Percentiles rank a stretch among this genome's conserved stretches.
These are phyloP conservation scores for Melanotaenia trifasciata DNA, from an alignment of 2,797 vertebrate genomes.

Conservation along the genomic window DNA sequence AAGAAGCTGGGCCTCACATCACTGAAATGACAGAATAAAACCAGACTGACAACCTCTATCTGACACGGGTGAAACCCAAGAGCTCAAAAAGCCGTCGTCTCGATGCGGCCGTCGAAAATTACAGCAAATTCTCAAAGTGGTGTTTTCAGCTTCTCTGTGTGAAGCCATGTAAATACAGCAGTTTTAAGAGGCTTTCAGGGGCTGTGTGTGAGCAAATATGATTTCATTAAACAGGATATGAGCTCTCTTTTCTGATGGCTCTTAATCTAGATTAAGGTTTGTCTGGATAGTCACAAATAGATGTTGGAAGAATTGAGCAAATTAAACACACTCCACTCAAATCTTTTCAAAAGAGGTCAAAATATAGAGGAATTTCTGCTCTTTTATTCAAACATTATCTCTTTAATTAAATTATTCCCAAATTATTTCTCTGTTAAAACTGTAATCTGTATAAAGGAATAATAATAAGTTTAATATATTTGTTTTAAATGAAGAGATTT, in stretches of 20 bases:
- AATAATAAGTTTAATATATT: slow-evolving; percentile 79
- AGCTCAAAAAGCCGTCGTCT: slow-evolving; percentile 26
- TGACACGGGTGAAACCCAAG: slow-evolving; percentile 48
- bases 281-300: slow-evolving; percentile 74
- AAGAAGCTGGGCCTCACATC: slow-evolving; percentile 67
- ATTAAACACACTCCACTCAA: slow-evolving; percentile 70
- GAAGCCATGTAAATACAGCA: slow-evolving; percentile 69
- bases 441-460: slow-evolving; percentile 78
- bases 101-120: slow-evolving; percentile 36
- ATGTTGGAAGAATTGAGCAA: slow-evolving; percentile 64
- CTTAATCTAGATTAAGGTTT: slow-evolving; percentile 79
- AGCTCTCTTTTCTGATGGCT: slow-evolving; percentile 71
- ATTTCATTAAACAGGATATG: slow-evolving; percentile 80
- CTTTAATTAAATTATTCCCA: slow-evolving; percentile 85
- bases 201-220: slow-evolving; percentile 65
- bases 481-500: slow-evolving; percentile 81
- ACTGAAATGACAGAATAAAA: slow-evolving; percentile 62
- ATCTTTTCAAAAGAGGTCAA: slow-evolving; percentile 73
- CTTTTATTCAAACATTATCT: slow-evolving; percentile 76
- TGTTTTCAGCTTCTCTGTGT: slow-evolving; percentile 53
- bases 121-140: slow-evolving; percentile 44
- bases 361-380: slow-evolving; percentile 62
- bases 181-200: slow-evolving; percentile 74
- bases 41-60: slow-evolving; percentile 42
- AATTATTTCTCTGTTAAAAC: slow-evolving; percentile 78